A percentile compares a stretch with the other conserved stretches of the same genome.
phyloP scores from a whole-genome alignment of 2,888 invertebrate species.

The Cheilosia urbana region DNA sequence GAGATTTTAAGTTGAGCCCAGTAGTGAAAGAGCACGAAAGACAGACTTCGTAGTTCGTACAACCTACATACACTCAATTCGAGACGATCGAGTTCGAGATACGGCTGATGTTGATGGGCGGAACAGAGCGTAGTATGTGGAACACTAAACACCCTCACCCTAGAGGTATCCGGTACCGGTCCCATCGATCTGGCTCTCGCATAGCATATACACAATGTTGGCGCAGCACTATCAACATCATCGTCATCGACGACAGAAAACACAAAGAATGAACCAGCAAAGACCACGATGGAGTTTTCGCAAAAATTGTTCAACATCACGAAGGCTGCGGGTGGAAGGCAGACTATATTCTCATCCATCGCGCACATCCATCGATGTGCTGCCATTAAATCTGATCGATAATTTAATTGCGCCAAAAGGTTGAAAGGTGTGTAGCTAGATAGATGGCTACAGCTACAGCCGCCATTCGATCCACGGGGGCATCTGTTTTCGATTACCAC shows the following conservation, averaged over 20 bases:
- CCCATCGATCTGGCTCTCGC: conserved; percentile 54
- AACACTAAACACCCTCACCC: conserved; percentile 68
- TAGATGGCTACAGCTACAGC: conserved; percentile 25
- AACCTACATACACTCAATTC: conserved; percentile 21
- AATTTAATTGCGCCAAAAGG: conserved; percentile 73
- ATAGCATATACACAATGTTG: conserved; percentile 45
- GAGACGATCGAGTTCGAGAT: conserved; percentile 56
- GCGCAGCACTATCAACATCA: conserved; percentile 53
- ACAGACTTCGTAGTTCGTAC: conserved; percentile 20
- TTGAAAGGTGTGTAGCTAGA: conserved; percentile 59
- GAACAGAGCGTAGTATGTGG: conserved; percentile 55
- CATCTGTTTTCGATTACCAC: conserved; percentile 59
- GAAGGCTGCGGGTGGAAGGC: conserved; percentile 7
- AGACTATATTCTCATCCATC: conserved; percentile 53
- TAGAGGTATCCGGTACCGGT: conserved; percentile 58
- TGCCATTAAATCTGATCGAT: conserved; percentile 75
- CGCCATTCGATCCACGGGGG: conserved; percentile 53
- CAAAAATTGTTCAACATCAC: conserved; percentile 52
- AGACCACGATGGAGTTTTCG: conserved; percentile 27
- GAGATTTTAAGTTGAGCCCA: conserved; percentile 50
- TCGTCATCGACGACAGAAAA: conserved; percentile 46
- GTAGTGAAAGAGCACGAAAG: conserved; percentile 3
- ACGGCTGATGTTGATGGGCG: conserved; percentile 62
- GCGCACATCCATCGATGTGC: conserved; percentile 48
- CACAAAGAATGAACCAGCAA: conserved; percentile 40